These are phyloP conservation scores for Lucilia cuprina DNA, from an alignment of 1,140 invertebrate genomes.

Conservation along the genomic window DNA sequence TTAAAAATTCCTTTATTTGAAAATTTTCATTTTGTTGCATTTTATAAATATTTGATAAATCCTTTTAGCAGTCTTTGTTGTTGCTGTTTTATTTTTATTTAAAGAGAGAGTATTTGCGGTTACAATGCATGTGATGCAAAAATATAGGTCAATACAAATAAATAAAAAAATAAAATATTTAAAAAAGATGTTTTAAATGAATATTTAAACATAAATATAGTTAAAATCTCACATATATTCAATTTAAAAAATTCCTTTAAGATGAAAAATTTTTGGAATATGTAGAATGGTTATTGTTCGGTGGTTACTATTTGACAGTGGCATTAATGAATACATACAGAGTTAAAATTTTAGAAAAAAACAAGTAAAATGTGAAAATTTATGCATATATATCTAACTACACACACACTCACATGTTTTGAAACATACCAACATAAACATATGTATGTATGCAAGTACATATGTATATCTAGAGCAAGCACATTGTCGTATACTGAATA, in stretches of 20 bases:
- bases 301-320: not conserved
- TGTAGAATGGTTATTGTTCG: not conserved
- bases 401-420: no score
- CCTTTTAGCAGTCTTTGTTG: not conserved
- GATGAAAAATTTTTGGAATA: not conserved
- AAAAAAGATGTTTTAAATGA: not conserved
- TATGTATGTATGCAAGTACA: no score
- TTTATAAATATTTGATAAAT: not conserved
- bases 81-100: not conserved
- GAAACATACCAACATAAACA: no score
- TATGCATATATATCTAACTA: not conserved
- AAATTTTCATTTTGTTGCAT: no score
- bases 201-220: no score
- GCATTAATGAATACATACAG: constrained; percentile 25
- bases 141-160: constrained; percentile 9
- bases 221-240: not conserved
- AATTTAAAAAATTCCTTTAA: not conserved
- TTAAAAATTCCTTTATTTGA: no score
- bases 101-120: not conserved
- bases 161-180: not conserved
- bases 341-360: not conserved
- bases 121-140: not conserved
- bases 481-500: not conserved
- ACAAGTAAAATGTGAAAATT: not conserved
- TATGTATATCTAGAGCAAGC: no score